Evolutionary conservation across 2,888 invertebrate species (phyloP).

Genomic region (Amitus sp.): DNA sequence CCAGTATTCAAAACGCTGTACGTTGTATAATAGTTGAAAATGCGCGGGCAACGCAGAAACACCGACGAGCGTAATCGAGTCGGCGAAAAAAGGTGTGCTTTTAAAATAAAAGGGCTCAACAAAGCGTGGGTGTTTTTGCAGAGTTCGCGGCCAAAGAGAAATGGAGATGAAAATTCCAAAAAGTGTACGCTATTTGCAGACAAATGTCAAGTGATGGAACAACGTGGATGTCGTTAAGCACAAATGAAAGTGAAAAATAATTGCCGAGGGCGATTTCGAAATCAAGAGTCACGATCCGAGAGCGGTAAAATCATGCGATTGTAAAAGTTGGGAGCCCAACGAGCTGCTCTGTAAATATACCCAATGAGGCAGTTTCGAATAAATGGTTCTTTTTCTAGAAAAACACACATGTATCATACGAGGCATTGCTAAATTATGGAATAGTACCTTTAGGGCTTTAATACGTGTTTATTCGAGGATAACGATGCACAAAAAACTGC

Average conservation of each 20-base stretch:
- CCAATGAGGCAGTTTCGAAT: slow-evolving; percentile 35
- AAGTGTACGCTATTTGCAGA: slow-evolving; percentile 26
- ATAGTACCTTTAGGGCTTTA: slow-evolving; percentile 35
- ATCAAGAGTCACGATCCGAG: slow-evolving; percentile 12
- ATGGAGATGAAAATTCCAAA: slow-evolving; percentile 16
- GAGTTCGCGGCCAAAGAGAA: slow-evolving; percentile 8
- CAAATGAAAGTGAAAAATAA: slow-evolving; percentile 43
- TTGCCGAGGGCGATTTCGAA: slow-evolving; percentile 8
- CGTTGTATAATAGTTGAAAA: slow-evolving; percentile 47
- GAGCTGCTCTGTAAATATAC: slow-evolving; percentile 44
- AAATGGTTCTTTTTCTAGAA: slow-evolving; percentile 39
- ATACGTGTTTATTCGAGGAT: slow-evolving; percentile 42
- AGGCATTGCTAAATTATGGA: slow-evolving; percentile 34
- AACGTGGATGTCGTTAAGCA: slow-evolving; percentile 58
- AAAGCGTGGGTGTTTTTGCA: slow-evolving; percentile 3
- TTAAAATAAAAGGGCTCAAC: not conserved
- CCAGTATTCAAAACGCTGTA: slow-evolving; percentile 61
- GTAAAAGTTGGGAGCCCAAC: slow-evolving; percentile 34
- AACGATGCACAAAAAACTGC: slow-evolving; percentile 45
- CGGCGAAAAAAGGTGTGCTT: too few species aligned
- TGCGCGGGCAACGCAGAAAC: slow-evolving; percentile 5
- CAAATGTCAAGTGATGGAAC: slow-evolving; percentile 18
- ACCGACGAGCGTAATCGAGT: too few species aligned
- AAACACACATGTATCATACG: slow-evolving; percentile 38
- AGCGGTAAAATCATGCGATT: slow-evolving; percentile 43